These are phyloP conservation scores for Phymastichus coffea DNA, from an alignment of 1,140 invertebrate genomes.

Conservation along the genomic window DNA sequence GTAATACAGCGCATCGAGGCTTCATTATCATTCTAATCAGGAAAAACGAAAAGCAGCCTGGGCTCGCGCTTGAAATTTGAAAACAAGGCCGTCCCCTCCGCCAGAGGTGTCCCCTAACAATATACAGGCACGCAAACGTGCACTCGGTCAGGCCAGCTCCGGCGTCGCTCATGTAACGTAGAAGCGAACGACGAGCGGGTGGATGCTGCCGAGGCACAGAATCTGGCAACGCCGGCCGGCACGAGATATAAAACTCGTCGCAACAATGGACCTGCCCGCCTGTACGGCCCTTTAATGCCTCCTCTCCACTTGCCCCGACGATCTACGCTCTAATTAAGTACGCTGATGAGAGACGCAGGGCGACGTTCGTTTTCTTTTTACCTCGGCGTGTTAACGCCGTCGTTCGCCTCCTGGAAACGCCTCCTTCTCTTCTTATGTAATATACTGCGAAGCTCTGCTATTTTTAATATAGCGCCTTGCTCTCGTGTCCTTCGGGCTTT, in stretches of 20 bases:
- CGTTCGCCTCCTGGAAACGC: background rate
- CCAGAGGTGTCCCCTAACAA: background rate
- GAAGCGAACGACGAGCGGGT: no score
- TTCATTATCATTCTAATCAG: background rate
- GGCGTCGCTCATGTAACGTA: no score
- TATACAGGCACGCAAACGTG: background rate
- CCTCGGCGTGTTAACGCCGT: background rate
- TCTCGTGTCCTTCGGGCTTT: no score
- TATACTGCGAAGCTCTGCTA: no score
- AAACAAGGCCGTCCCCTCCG: background rate
- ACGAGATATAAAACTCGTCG: background rate
- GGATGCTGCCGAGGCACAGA: background rate
- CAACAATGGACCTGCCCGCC: background rate
- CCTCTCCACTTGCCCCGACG: background rate
- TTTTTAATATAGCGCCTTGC: no score
- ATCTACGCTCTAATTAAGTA: background rate
- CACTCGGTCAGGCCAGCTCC: no score
- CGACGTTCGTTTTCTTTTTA: background rate
- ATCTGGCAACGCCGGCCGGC: conserved; percentile 16
- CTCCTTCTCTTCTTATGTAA: no score
- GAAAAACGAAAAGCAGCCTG: background rate
- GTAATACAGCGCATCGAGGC: no score
- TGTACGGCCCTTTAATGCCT: background rate
- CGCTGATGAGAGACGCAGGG: background rate
- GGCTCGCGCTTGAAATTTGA: conserved; percentile 1